These are phyloP conservation scores for Matsumurasca onukii DNA, from an alignment of 1,140 invertebrate species.

Conservation along the genomic window DNA sequence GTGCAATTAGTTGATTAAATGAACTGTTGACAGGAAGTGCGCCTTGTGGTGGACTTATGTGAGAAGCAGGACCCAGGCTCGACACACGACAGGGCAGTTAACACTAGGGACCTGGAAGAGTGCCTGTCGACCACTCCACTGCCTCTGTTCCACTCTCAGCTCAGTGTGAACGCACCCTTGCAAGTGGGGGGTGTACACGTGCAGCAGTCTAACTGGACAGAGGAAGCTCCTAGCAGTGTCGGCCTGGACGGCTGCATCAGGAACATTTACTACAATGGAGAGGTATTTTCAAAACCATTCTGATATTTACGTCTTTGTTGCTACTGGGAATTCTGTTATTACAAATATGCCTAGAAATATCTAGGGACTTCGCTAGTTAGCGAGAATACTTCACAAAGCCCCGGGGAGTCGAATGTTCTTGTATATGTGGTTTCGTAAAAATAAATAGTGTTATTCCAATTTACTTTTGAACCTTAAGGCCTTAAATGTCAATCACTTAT, in stretches of 20 bases:
- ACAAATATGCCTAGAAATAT: no score
- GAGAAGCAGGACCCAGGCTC: conserved; percentile 80
- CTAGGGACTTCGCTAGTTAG: no score
- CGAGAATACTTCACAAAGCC: no score
- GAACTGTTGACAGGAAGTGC: conserved; percentile 62
- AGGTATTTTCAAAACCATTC: conserved; percentile 47
- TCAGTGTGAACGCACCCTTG: conserved; percentile 92
- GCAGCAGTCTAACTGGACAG: conserved; percentile 81
- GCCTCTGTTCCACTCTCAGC: conserved; percentile 91
- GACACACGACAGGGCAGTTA: conserved; percentile 49
- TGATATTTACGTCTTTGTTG: not conserved
- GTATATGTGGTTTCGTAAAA: no score
- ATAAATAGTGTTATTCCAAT: no score
- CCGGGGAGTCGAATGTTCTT: no score
- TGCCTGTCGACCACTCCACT: conserved; percentile 87
- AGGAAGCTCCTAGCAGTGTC: conserved; percentile 80
- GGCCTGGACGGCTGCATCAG: conserved; percentile 93
- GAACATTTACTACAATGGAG: conserved; percentile 75
- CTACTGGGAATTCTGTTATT: no score
- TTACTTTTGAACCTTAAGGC: no score
- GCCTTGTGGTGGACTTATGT: conserved; percentile 91
- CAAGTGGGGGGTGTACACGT: conserved; percentile 85
- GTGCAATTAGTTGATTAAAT: no score
- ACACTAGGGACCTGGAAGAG: conserved; percentile 48
- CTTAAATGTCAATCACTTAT: no score